Conservation (phyloP, 2,888 invertebrate genomes). For the Lasioglossum calceatum region DNA sequence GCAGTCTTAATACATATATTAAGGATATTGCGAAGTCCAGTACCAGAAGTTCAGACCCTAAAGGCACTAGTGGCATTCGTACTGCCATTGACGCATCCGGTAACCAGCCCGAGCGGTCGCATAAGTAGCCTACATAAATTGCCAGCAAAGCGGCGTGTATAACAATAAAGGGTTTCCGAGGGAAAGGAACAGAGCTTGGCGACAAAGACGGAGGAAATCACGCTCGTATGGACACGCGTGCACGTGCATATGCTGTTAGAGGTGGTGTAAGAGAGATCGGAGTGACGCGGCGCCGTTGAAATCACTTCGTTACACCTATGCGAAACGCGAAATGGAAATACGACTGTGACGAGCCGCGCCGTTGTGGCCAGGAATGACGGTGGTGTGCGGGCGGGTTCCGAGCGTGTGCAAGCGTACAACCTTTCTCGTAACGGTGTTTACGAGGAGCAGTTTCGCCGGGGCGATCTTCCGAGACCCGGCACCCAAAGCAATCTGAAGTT, state of each 20-base stretch:
- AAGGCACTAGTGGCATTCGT: constrained; percentile 49
- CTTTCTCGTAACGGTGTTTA: constrained; percentile 52
- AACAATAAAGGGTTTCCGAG: constrained; percentile 40
- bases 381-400: neutral
- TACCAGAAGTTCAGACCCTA: neutral
- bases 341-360: constrained; percentile 38
- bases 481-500: constrained; percentile 45
- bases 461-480: constrained; percentile 44
- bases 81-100: constrained; percentile 67
- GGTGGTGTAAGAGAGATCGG: constrained; percentile 15
- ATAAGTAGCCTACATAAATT: constrained; percentile 76
- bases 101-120: constrained; percentile 61
- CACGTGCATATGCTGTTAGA: constrained; percentile 16
- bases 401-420: constrained; percentile 27
- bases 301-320: constrained; percentile 66
- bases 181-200: constrained; percentile 24
- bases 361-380: neutral
- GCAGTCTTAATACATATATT: neutral
- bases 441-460: constrained; percentile 37
- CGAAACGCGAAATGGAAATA: constrained; percentile 61
- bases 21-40: neutral
- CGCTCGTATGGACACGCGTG: constrained; percentile 13
- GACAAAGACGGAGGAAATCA: constrained; percentile 25
- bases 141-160: constrained; percentile 54
- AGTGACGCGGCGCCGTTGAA: constrained; percentile 48